Evolutionary conservation across 1,140 invertebrate species (phyloP).

Genomic region (Cydia pomonella): DNA sequence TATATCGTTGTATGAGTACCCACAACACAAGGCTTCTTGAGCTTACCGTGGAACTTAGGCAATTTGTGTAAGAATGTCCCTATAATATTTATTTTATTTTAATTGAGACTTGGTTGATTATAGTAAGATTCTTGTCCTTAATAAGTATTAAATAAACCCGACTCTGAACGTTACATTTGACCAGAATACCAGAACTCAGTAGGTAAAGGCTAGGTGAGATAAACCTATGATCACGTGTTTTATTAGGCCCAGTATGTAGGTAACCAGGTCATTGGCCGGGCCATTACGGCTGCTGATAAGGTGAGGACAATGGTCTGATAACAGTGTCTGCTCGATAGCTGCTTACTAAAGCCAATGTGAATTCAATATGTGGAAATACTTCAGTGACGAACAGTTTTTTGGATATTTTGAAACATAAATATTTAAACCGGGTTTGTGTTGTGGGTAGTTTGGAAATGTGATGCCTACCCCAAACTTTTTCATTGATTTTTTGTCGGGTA

Average conservation of each 20-base stretch:
- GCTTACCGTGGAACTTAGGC: too few relatives aligned
- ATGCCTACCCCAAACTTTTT: too few relatives aligned
- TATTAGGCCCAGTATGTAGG: background rate
- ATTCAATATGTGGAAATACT: background rate
- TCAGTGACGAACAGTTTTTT: too few relatives aligned
- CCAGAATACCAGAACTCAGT: background rate
- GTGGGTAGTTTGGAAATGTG: too few relatives aligned
- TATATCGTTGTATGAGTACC: too few relatives aligned
- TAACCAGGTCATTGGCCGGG: constrained; percentile 15
- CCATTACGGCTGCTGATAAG: background rate
- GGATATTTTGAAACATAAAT: too few relatives aligned
- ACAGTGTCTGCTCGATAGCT: background rate
- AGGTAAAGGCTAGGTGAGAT: background rate
- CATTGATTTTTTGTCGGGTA: too few relatives aligned
- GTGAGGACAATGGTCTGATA: background rate
- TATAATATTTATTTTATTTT: too few relatives aligned
- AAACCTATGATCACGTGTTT: constrained; percentile 6
- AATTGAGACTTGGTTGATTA: background rate
- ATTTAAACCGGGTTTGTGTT: too few relatives aligned
- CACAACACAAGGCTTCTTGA: too few relatives aligned
- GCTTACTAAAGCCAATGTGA: background rate
- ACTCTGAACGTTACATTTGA: background rate
- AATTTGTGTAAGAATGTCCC: too few relatives aligned
- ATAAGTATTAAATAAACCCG: background rate
- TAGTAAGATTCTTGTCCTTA: background rate